Base-by-base conservation (phyloP, 2,888 invertebrate genomes). In the Lithophane leautieri region DNA sequence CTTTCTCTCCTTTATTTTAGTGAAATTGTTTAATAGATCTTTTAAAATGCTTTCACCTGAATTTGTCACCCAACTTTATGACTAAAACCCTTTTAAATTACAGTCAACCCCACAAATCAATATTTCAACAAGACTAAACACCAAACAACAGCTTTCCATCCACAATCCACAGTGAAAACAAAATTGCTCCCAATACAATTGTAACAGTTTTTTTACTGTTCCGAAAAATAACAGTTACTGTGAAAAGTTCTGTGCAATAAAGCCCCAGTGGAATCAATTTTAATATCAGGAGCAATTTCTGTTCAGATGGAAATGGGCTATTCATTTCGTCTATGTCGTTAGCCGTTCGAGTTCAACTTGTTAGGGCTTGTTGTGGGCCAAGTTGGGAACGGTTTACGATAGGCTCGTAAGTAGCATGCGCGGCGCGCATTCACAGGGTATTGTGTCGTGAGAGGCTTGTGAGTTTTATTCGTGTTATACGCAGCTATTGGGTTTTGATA, bases 221-320 rank as follows among this genome's bases (percentile, higher is more conserved):
- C 77, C 63, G 68, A 79, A 87, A 87, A 85, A 79, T 85, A 90
- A 88, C 89, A 89, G 89, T 90, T 88, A 85, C 82, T 82, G 85
- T 89, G 88, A 90, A 91, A 90, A 90, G 90, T 89, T 87, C 84
- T 82, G 84, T 80, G 89, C 92, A 92, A 92, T 92, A 93, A 90
- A 90, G 89, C 89, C 84, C 84, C 90, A 89, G 88, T 79, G 89
- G 91, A 93, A 94, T 93, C 93, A 93, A 93, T 94, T 94, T 93
- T 93, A 92, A 94, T 94, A 93, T 91, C 90, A 88, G 72, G 83
- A 84, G 82, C 86, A 84, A 82, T 88, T 85, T 84, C 85, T 80
- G 87, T 79, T 80, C 85, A 74, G 74, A 85, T 86, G 84, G 85
- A 85, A 89, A 88, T 87, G 89, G 86, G 89, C 89, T 87, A 91